phyloP scores from a whole-genome alignment of 2,113 vertebrate species.

The Gallinago undulata region DNA sequence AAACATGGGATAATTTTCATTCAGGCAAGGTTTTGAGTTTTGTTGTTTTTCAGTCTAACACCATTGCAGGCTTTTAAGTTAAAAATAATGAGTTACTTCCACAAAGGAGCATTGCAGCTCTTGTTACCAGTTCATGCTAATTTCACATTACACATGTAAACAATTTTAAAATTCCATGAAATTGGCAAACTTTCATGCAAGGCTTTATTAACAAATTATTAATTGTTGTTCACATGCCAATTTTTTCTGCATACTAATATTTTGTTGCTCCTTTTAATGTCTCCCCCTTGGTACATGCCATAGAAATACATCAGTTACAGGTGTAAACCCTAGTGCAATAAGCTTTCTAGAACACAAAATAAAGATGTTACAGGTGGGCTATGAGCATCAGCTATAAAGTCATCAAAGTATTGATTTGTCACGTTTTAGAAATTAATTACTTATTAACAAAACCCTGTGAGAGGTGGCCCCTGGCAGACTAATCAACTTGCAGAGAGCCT shows the following conservation, averaged over 20 bases:
- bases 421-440: background rate
- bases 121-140: background rate
- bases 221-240: background rate
- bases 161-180: background rate
- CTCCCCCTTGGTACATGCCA: background rate
- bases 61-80: conserved; percentile 8
- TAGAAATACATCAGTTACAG: background rate
- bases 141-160: background rate
- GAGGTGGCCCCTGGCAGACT: background rate
- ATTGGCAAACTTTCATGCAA: background rate
- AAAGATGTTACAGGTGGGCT: background rate
- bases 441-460: background rate
- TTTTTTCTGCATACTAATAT: background rate
- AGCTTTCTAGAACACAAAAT: background rate
- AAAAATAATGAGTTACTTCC: conserved; percentile 4
- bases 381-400: background rate
- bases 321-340: background rate
- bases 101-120: conserved; percentile 4
- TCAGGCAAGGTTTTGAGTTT: background rate
- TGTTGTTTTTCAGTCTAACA: conserved; percentile 25
- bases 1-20: conserved; percentile 21
- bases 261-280: background rate
- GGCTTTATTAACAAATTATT: background rate
- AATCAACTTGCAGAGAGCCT: background rate
- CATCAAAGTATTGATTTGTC: background rate